Base-by-base conservation (phyloP, 2,888 invertebrate genomes). In the Laspeyria flexula region DNA sequence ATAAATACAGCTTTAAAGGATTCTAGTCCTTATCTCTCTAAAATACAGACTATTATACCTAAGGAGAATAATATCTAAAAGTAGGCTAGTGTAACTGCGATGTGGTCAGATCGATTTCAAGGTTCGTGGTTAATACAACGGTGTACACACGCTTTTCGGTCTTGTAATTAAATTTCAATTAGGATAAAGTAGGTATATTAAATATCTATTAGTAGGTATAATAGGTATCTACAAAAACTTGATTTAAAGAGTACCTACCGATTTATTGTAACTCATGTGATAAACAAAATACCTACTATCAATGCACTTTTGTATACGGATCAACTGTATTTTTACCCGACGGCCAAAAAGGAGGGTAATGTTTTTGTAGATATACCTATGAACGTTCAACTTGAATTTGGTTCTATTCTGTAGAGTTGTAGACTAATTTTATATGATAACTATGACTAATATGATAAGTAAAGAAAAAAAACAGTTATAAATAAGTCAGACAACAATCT, bases 61-160 rank as follows among this genome's bases (percentile, higher is more conserved):
- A 21, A 21, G n/a, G 67, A 66, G 71, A 76, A 73, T 75, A 62
- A 55, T 73, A 66, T 71, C 70, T 50, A 58, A 75, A 83, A 73
- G 81, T 86, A 77, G 86, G 83, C 79, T 86, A 81, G 77, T 71
- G 79, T 75, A 77, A 75, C 75, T 77, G 78, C 77, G 79, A 83
- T 89, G 88, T 71, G 90, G 90, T 90, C 79, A 79, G 87, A 88
- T 90, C 82, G 73, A 81, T 85, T 89, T 87, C 90, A 88, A 89
- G 87, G 86, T 79, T 79, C 65, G 88, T 65, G 88, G 90, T 87
- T 82, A 73, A 54, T 59, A 54, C 66, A 64, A 75, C 72, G 50
- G 41, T 35, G 39, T 45, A 34, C 45, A 65, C 54, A 75, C 72
- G 54, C 80, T 84, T 84, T 82, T 73, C 79, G 76, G 64, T 47